Base-by-base conservation (phyloP, 2,888 invertebrate species). In the Drosophila cracens region DNA sequence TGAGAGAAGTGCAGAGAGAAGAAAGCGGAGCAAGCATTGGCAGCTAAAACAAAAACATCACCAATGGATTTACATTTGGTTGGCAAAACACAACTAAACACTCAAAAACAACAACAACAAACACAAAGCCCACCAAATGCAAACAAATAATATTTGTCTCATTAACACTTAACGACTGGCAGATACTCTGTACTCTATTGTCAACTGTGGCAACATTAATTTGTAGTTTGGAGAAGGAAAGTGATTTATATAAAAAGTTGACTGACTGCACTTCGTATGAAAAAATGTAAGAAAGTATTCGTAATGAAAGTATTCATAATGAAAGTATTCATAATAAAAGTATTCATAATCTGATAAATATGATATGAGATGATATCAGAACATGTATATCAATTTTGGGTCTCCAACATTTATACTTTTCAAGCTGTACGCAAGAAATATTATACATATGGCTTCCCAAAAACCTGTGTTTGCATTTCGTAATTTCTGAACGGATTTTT, bases 61-160 rank as follows among this genome's bases (percentile, higher is more conserved):
- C 57, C 67, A 57, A 76, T 67, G 63, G 86, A 85, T 76, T 74
- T 79, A 71, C 82, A 73, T 76, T 72, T 61, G 69, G 67, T 74
- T 74, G 59, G 34, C 59, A 16, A 68, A 79, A 70, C 70, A 61
- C 53, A 78, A 62, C 70, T 51, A 66, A 73, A 79, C 70, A 74
- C 78, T 79, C 64, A 75, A 74, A 74, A 79, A 43, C 60, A 77
- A 53, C 58, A 69, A 52, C 46, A 58, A 27, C 46, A 49, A 48
- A 25, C 38, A 52, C 29, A 53, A 33, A 54, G 8, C 54, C n/a
- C 38, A 54, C 29, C 16, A 38, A 56, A 56, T 13, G 38, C 38
- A 38, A 36, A 36, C 52, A 52, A 60, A 7, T 25, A 33, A 25
- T 18, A n/a, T 13, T 27, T 8, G 5, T 11, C 3, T 2, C 16